These are phyloP conservation scores for Porites lobata DNA, from an alignment of 92 coral and sea anemone species.

Conservation along the genomic window DNA sequence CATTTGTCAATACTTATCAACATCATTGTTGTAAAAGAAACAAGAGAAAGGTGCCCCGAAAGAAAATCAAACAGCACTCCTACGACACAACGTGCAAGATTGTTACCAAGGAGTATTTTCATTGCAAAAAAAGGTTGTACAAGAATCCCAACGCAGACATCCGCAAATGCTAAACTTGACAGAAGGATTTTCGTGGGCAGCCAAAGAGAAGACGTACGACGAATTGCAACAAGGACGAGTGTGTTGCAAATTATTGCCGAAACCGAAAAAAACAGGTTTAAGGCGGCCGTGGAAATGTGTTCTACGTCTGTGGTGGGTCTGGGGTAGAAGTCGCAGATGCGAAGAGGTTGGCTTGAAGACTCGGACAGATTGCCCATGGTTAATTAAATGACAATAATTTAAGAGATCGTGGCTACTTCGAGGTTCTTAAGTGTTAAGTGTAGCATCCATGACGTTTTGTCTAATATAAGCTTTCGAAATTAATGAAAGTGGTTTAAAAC, in stretches of 20 bases:
- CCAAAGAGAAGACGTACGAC: slow-evolving; percentile 8
- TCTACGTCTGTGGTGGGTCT: background rate
- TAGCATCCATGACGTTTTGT: background rate
- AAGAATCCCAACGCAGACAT: slow-evolving; percentile 18
- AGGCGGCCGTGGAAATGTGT: background rate
- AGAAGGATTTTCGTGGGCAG: slow-evolving; percentile 9
- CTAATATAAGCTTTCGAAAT: background rate
- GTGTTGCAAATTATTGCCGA: slow-evolving; percentile 21
- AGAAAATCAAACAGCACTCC: slow-evolving; percentile 12
- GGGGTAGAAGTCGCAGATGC: slow-evolving; percentile 14
- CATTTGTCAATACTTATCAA: slow-evolving; percentile 26
- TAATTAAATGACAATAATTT: background rate
- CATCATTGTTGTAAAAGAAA: slow-evolving; percentile 22
- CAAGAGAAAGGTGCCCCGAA: slow-evolving; percentile 29
- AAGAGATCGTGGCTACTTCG: too few species aligned
- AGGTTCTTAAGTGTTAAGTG: too few species aligned
- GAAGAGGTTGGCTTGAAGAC: background rate
- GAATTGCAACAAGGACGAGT: slow-evolving; percentile 5
- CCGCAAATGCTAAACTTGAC: slow-evolving; percentile 11
- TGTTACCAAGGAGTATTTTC: background rate
- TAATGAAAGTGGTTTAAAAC: background rate
- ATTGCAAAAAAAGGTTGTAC: slow-evolving; percentile 1
- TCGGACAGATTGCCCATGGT: background rate
- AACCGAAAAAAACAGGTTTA: slow-evolving; percentile 16
- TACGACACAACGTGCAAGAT: background rate